Percentiles rank a stretch among this genome's conserved stretches.
phyloP scores from a whole-genome alignment of 2,888 invertebrate genomes.

The Cosmia pyralina region DNA sequence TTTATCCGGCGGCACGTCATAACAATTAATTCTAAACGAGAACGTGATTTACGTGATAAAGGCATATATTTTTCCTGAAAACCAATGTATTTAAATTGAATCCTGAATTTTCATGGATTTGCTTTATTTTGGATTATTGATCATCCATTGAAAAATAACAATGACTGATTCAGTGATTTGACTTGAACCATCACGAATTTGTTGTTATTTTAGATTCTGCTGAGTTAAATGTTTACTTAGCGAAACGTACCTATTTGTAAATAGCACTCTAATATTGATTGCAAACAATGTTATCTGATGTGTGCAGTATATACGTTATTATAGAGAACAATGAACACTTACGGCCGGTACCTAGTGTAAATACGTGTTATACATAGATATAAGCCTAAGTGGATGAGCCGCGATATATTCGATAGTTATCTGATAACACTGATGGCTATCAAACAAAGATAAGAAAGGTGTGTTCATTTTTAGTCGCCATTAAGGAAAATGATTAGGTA shows the following conservation, averaged over 20 bases:
- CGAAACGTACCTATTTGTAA: conserved; percentile 43
- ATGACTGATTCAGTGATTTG: conserved; percentile 1
- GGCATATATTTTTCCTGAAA: conserved; percentile 8
- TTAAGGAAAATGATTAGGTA: conserved; percentile 34
- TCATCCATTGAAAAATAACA: not conserved
- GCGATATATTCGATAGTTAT: conserved; percentile 33
- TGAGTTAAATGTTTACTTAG: conserved; percentile 45
- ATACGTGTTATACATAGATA: conserved; percentile 52
- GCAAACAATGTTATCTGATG: conserved; percentile 49
- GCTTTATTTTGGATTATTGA: not conserved
- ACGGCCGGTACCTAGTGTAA: conserved; percentile 18
- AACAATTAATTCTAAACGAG: conserved; percentile 15
- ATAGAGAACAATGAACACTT: conserved; percentile 59
- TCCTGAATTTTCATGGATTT: not conserved
- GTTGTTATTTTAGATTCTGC: conserved; percentile 43
- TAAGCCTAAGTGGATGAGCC: conserved; percentile 44
- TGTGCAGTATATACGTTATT: conserved; percentile 34
- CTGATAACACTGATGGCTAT: conserved; percentile 51
- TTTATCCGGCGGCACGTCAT: conserved; percentile 19
- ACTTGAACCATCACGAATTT: conserved; percentile 23
- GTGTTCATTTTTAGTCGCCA: conserved; percentile 36
- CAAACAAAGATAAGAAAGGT: conserved; percentile 51
- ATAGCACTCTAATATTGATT: conserved; percentile 57
- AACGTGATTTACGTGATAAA: conserved; percentile 8
- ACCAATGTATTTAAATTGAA: conserved; percentile 2